A percentile compares a stretch with the other conserved stretches of the same genome.
phyloP scores from a whole-genome alignment of 1,140 invertebrate genomes.

The Cryptotermes secundus region DNA sequence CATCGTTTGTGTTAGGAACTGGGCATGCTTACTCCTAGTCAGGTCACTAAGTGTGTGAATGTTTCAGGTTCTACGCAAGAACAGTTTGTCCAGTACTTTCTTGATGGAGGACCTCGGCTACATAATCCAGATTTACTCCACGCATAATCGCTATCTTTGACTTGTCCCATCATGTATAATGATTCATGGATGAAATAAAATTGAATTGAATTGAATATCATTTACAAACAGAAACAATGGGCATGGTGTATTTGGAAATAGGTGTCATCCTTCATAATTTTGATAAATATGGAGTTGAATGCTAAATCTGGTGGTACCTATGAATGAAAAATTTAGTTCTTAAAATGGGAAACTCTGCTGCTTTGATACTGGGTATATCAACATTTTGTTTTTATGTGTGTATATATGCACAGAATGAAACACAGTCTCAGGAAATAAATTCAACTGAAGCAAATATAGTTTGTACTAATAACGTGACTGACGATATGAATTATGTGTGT shows the following conservation, averaged over 20 bases:
- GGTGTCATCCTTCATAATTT: constrained; percentile 76
- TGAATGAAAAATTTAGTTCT: background rate
- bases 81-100: constrained; percentile 65
- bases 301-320: background rate
- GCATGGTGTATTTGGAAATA: constrained; percentile 68
- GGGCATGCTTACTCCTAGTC: too few species aligned
- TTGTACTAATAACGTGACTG: too few species aligned
- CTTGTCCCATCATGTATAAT: too few species aligned
- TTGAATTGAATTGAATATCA: too few species aligned
- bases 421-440: background rate
- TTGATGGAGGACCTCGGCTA: constrained; percentile 72
- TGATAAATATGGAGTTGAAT: constrained; percentile 72
- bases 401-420: background rate
- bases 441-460: too few species aligned
- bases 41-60: constrained; percentile 41
- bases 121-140: constrained; percentile 67
- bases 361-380: background rate
- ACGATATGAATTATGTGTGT: too few species aligned
- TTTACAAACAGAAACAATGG: constrained; percentile 75
- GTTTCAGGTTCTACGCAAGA: constrained; percentile 55
- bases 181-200: too few species aligned
- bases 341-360: background rate
- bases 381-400: background rate
- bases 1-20: too few species aligned
- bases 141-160: constrained; percentile 69